phyloP scores from a whole-genome alignment of 2,113 vertebrate genomes.

The Atrichornis clamosus region DNA sequence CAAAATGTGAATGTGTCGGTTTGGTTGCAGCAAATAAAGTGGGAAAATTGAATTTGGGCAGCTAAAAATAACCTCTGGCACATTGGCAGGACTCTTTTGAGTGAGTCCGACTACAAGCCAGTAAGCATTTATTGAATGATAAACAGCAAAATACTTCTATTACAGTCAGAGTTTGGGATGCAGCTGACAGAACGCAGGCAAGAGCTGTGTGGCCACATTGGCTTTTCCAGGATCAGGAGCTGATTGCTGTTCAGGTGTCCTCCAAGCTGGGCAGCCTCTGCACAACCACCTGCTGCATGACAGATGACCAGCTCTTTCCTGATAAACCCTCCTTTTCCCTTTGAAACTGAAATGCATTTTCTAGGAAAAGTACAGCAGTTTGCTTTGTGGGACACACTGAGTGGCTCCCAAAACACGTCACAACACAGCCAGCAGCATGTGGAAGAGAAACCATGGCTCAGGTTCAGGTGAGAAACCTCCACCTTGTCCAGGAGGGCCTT shows the following conservation, averaged over 20 bases:
- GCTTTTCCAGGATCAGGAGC: not conserved
- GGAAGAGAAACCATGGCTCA: not conserved
- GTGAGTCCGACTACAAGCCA: not conserved
- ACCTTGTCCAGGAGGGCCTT: not conserved
- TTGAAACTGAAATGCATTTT: not conserved
- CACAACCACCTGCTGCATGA: not conserved
- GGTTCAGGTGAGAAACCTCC: not conserved
- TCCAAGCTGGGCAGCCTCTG: not conserved
- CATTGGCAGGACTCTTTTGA: not conserved
- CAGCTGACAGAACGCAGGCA: not conserved
- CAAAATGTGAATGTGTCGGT: not conserved
- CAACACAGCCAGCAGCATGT: not conserved
- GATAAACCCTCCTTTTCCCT: not conserved
- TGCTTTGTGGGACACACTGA: not conserved
- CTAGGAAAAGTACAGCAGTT: not conserved
- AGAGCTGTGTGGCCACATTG: accelerated
- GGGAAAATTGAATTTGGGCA: not conserved
- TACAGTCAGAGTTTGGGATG: not conserved
- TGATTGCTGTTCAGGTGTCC: not conserved
- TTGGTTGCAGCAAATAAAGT: not conserved
- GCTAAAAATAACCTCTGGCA: not conserved
- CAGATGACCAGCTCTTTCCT: not conserved
- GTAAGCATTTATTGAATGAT: not conserved
- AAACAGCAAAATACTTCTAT: not conserved
- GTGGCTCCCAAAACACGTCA: accelerated